Base-by-base conservation (phyloP, 2,113 vertebrate species). In the Cryptotis parvus region DNA sequence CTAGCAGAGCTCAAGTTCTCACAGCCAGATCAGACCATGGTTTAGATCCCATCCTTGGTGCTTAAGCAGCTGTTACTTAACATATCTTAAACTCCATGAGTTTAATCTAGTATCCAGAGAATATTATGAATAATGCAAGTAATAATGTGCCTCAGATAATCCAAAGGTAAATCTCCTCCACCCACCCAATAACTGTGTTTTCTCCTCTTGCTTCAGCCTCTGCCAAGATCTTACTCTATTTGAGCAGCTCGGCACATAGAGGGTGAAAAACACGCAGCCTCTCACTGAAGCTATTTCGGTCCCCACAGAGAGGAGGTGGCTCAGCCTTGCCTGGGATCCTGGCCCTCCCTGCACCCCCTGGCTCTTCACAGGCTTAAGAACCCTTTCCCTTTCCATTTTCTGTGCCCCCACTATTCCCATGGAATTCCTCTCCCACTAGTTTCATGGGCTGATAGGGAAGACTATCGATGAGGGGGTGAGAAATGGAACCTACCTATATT, bases 261-360 rank as follows among this genome's bases (percentile, higher is more conserved):
- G 45, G 80, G 84, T 49, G 76, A 69, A 70, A 85, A 87, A 91
- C 86, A 52, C 55, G 37, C 74, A 69, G 37, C 69, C 83, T 65
- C 86, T 70, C 4, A 6, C 69, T 87, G 5, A 92, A 66, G 77
- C 73, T 89, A 73, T 81, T 96, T 92, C 65, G 63, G 31, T 63
- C 41, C 76, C 65, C 33, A 0, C 27, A 29, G 58, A 83, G 43
- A 37, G 68, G 66, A n/a, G 79, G 81, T 80, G 63, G 63, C 26
- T 49, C 81, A 78, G 66, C 12, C 49, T 93, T 35, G 43, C 73
- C 76, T 86, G 94, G 72, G 84, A 91, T 72, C 69, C 72, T 87
- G 68, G 76, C 68, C 66, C 4, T 70, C 33, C 89, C 52, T 68
- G 66, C 35, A 43, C 29, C 39, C 39, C 76, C 45, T 72, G 26